Base-by-base conservation (phyloP, 1,140 invertebrate genomes). In the Vanessa atalanta region DNA sequence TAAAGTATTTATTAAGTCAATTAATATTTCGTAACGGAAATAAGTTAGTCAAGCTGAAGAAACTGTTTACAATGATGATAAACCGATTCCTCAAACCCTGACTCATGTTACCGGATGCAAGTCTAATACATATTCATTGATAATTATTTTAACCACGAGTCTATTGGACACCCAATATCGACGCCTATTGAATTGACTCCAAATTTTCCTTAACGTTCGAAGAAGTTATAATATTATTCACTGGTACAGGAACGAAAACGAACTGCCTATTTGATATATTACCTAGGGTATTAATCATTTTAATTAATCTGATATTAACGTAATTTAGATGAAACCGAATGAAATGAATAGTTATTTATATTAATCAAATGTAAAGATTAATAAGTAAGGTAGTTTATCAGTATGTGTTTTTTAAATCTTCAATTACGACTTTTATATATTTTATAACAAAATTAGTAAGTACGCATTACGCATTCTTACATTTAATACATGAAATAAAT, bases 121-220 rank as follows among this genome's bases (percentile, higher is more conserved):
- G 65, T 60, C 57, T 73, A 75, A 82, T 84, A 81, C 77, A 84
- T 84, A 85, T 85, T 83, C 74, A 85, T 82, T 77, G 66, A 77
- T 73, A 67, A 77, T 73, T 73, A 73, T 55, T 71, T 71, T 57
- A 47, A 55, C 47, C 53, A 23, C 60, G 26, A 47, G 26, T 67
- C 50, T 55, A 55, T 67, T 50, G 31, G 16, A 64, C 61, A 53
- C 26, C 48, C 14, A 64, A 70, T 70, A 47, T 70, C 37, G 60
- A 60, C 47, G 2, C 69, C 13, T 65, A 50, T 71, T 65, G 47
- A 71, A 65, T 71, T 47, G 64, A 55, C 13, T 26, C 14, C 26
- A 31, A 16, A 20, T 71, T 51, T 63, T 70, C 47, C 60, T 71
- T 48, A 20, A 37, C n/a, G 20, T 23, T 57, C 16, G 7, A 57